Percentiles rank a stretch among this genome's conserved stretches.
Evolutionary conservation across 2,113 vertebrate species (phyloP).

Genomic region (Grammomys surdaster): DNA sequence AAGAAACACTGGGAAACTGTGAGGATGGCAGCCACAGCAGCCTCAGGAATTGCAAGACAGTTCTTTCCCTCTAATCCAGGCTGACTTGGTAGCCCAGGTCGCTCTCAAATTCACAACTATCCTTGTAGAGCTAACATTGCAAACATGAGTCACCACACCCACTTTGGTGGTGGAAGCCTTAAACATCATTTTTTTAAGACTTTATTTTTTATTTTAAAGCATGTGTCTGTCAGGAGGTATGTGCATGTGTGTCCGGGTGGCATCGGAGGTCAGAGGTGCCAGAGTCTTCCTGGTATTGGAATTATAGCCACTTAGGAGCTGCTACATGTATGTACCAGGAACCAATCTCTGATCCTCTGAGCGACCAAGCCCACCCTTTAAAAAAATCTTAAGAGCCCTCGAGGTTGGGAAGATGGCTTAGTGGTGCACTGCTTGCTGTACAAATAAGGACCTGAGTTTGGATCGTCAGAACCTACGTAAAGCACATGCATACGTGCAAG

Average conservation of each 20-base stretch:
- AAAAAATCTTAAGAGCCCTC: neutral
- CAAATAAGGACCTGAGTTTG: neutral
- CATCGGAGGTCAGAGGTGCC: neutral
- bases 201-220: neutral
- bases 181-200: too few species aligned
- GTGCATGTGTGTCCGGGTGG: neutral
- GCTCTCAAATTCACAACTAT: neutral
- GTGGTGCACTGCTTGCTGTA: neutral
- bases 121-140: too few species aligned
- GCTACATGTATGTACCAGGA: neutral
- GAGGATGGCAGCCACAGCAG: neutral
- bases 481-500: neutral
- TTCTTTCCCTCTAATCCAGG: neutral
- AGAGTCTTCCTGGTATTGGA: neutral
- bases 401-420: neutral
- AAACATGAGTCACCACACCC: too few species aligned
- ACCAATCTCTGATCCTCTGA: neutral
- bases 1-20: neutral
- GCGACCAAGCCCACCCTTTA: neutral
- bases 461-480: neutral
- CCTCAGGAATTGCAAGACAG: neutral
- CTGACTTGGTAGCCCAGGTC: neutral
- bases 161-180: neutral
- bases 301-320: neutral
- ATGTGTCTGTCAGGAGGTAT: neutral